Evolutionary conservation across 2,888 invertebrate species (phyloP).

Genomic region (Eilema depressum): DNA sequence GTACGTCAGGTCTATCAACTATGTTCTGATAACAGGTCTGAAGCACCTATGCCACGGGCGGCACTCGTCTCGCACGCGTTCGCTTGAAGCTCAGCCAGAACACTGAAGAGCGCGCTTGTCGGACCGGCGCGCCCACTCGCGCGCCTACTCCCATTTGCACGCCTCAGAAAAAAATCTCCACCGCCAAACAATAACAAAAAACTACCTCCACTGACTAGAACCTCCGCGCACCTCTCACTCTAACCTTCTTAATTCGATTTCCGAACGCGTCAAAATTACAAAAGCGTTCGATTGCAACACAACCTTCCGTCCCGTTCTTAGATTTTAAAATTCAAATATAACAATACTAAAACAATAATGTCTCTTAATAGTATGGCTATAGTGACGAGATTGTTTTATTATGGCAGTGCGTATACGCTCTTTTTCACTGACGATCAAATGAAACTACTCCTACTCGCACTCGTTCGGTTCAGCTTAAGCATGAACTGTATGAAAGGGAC

Average conservation of each 20-base stretch:
- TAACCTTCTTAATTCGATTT: slow-evolving; percentile 86
- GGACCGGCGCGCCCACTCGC: slow-evolving; percentile 84
- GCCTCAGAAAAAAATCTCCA: slow-evolving; percentile 85
- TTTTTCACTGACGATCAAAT: slow-evolving; percentile 57
- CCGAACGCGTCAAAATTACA: slow-evolving; percentile 85
- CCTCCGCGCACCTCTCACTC: slow-evolving; percentile 83
- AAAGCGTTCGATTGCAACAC: slow-evolving; percentile 79
- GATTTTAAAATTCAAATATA: slow-evolving; percentile 57
- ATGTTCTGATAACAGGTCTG: slow-evolving; percentile 52
- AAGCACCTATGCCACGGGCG: slow-evolving; percentile 67
- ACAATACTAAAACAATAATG: slow-evolving; percentile 30
- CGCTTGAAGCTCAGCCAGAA: slow-evolving; percentile 86
- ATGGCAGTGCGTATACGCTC: slow-evolving; percentile 47
- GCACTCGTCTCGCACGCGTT: slow-evolving; percentile 80
- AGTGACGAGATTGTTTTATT: slow-evolving; percentile 52
- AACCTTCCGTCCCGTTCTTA: slow-evolving; percentile 82
- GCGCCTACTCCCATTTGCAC: slow-evolving; percentile 87
- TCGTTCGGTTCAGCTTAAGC: slow-evolving; percentile 84
- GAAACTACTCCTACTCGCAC: slow-evolving; percentile 86
- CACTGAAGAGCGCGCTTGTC: slow-evolving; percentile 87
- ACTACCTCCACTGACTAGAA: slow-evolving; percentile 77
- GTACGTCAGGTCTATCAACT: slow-evolving; percentile 47
- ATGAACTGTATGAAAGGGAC: slow-evolving; percentile 86
- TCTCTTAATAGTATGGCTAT: slow-evolving; percentile 21
- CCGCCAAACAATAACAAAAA: slow-evolving; percentile 84